These are phyloP conservation scores for Micrasema longulum DNA, from an alignment of 1,140 invertebrate species.

Conservation along the genomic window DNA sequence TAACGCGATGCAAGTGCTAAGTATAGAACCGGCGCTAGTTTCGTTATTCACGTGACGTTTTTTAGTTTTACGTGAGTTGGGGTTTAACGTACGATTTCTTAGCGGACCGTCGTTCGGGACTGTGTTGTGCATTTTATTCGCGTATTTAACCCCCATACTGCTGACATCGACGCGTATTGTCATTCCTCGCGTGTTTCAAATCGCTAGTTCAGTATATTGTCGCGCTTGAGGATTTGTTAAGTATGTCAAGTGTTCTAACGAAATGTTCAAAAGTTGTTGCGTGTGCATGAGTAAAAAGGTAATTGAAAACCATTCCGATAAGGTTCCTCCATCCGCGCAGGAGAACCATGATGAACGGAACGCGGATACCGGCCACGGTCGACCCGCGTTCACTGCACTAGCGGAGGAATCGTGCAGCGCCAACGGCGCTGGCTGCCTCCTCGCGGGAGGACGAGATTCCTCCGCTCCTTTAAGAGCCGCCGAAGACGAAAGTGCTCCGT, in stretches of 20 bases:
- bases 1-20: constrained; percentile 8
- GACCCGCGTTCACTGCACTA: neutral
- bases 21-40: constrained; percentile 19
- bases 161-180: neutral
- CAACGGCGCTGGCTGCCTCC: neutral
- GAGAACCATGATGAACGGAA: constrained; percentile 19
- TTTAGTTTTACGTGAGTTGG: constrained; percentile 5
- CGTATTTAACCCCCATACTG: neutral
- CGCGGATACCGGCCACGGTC: constrained; percentile 7
- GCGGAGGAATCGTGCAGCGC: neutral
- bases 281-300: constrained; percentile 66
- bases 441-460: neutral
- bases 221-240: constrained; percentile 1
- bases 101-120: neutral
- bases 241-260: constrained; percentile 29
- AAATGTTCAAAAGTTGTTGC: constrained; percentile 69
- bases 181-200: neutral
- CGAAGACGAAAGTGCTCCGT: constrained; percentile 17
- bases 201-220: neutral
- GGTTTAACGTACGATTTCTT: constrained; percentile 1
- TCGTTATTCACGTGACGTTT: constrained; percentile 28
- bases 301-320: constrained; percentile 62
- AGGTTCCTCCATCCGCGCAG: constrained; percentile 50
- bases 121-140: neutral
- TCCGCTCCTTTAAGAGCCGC: neutral